Evolutionary conservation across 1,140 invertebrate genomes (phyloP).

Genomic region (Papilio xuthus): DNA sequence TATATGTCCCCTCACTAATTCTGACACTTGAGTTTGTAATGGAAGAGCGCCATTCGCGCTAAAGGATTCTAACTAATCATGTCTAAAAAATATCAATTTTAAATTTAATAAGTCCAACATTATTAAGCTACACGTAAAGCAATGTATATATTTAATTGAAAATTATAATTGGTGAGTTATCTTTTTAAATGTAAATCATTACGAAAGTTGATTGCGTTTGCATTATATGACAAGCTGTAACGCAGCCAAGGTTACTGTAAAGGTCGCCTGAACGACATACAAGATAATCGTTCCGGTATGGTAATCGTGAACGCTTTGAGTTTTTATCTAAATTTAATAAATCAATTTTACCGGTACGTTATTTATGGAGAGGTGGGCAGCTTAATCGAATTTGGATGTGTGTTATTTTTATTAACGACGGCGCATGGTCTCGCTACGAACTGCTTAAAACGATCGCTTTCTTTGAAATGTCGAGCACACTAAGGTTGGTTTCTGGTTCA

Average conservation of each 20-base stretch:
- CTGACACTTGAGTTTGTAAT: no score
- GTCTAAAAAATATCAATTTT: no score
- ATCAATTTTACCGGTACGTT: slow-evolving; percentile 30
- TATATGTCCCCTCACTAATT: no score
- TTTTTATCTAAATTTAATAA: slow-evolving; percentile 22
- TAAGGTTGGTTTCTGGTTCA: no score
- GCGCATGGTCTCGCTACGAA: neutral
- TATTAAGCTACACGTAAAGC: neutral
- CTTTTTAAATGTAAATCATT: neutral
- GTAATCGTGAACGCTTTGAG: slow-evolving; percentile 8
- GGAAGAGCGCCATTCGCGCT: no score
- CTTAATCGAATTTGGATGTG: slow-evolving; percentile 7
- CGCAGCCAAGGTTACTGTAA: slow-evolving; percentile 9
- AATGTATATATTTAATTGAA: neutral
- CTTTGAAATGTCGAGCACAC: neutral
- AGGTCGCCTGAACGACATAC: slow-evolving; percentile 17
- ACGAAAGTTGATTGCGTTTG: neutral
- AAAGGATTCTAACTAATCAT: no score
- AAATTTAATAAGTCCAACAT: no score
- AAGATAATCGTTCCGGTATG: slow-evolving; percentile 17
- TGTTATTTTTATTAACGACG: slow-evolving; percentile 11
- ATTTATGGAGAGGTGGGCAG: slow-evolving; percentile 1
- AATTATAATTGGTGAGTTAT: neutral
- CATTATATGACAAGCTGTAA: neutral
- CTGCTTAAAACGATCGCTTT: neutral